Evolutionary conservation across 1,140 invertebrate genomes (phyloP).

Genomic region (Drosophila watanabei): DNA sequence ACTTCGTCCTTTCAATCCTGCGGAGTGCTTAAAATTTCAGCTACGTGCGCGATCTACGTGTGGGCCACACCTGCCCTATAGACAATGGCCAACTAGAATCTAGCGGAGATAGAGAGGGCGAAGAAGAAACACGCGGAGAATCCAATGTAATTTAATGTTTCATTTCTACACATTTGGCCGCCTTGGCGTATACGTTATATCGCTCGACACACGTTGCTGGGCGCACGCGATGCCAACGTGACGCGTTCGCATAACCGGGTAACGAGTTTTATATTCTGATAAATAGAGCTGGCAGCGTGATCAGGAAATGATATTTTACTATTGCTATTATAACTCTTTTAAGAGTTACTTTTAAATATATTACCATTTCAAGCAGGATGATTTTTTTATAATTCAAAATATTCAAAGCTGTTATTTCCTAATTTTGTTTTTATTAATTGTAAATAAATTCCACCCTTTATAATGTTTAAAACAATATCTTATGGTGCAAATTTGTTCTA

Average conservation of each 20-base stretch:
- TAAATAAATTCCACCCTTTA: no score
- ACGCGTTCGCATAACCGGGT: constrained; percentile 56
- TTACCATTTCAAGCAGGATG: background rate
- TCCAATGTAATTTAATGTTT: constrained; percentile 80
- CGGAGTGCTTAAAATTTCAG: constrained; percentile 76
- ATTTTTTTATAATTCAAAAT: background rate
- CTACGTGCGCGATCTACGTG: constrained; percentile 74
- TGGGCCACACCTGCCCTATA: constrained; percentile 66
- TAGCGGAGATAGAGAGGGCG: background rate
- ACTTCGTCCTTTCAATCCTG: constrained; percentile 13
- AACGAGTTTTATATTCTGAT: constrained; percentile 24
- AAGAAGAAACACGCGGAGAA: constrained; percentile 23
- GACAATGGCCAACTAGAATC: constrained; percentile 42
- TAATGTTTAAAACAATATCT: background rate
- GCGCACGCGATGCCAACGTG: constrained; percentile 76
- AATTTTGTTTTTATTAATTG: background rate
- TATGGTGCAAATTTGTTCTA: background rate
- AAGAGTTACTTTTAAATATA: background rate
- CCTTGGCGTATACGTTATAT: constrained; percentile 71
- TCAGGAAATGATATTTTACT: background rate
- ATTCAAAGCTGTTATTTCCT: background rate
- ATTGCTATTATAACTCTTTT: background rate
- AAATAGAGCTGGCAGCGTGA: constrained; percentile 55
- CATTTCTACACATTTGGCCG: constrained; percentile 73
- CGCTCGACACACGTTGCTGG: constrained; percentile 56